Evolutionary conservation across 2,113 vertebrate genomes (phyloP).

Genomic region (Chaetorhynchus papuensis): DNA sequence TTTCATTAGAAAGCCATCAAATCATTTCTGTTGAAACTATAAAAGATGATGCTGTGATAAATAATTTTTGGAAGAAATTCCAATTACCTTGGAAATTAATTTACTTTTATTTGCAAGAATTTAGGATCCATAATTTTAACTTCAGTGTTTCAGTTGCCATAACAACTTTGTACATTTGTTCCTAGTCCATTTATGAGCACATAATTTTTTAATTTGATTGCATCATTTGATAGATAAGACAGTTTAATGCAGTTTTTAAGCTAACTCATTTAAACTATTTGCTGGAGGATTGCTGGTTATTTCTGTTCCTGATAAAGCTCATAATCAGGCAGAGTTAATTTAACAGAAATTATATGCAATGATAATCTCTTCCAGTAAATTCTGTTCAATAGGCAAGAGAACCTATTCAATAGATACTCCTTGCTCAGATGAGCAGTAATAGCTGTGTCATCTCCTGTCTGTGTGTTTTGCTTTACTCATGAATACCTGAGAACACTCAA

Average conservation of each 20-base stretch:
- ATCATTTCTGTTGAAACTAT: slow-evolving; percentile 11
- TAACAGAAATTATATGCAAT: slow-evolving; percentile 18
- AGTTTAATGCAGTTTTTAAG: slow-evolving; percentile 36
- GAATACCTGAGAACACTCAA: background rate
- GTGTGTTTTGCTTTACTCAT: background rate
- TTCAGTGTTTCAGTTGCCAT: slow-evolving; percentile 12
- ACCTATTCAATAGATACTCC: background rate
- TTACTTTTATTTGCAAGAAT: slow-evolving; percentile 39
- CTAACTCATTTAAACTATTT: slow-evolving; percentile 48
- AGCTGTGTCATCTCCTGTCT: background rate
- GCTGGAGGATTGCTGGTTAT: slow-evolving; percentile 13
- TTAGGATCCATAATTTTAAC: slow-evolving; percentile 37
- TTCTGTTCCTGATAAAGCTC: slow-evolving; percentile 32
- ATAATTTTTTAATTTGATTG: slow-evolving; percentile 54
- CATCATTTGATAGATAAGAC: slow-evolving; percentile 33
- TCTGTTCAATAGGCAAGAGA: background rate
- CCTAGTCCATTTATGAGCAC: slow-evolving; percentile 16
- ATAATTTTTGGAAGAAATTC: slow-evolving; percentile 41
- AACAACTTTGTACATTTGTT: slow-evolving; percentile 44
- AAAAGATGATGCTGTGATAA: slow-evolving; percentile 17
- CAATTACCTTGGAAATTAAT: slow-evolving; percentile 35
- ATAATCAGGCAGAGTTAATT: slow-evolving; percentile 19
- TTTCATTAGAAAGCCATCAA: slow-evolving; percentile 43
- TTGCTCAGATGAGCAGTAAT: background rate
- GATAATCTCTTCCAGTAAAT: background rate